Base-by-base conservation (phyloP, 2,797 vertebrate genomes). In the Oryzias dopingdopingensis region DNA sequence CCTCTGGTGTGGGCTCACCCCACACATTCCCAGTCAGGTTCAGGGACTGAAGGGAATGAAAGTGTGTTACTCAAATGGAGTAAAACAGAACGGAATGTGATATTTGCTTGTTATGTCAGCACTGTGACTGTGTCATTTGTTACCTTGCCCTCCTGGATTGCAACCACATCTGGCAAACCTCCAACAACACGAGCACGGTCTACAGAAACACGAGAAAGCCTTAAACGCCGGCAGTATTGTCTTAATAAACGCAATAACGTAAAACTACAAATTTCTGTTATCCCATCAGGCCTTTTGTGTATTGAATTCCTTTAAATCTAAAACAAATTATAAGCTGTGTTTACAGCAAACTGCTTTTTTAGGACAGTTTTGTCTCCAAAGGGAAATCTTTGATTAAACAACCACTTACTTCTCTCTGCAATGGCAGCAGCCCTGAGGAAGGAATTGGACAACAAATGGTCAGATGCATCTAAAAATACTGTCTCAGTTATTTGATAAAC, bases 81-180 rank as follows among this genome's bases (percentile, higher is more conserved):
- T 37, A 12, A 37, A 37, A 37, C 10, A 2, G 47, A 23, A 10
- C 3, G 22, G 42, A 55, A 26, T 42, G 5, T 24, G 44, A 32
- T 23, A 49, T 37, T 2, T 10, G 12, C 10, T 37, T 4, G 32
- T 10, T 46, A 14, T 47, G 46, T 40, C 5, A 47, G 42, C 2
- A 56, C 40, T 47, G 42, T 45, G 2, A 44, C 42, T 18, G 18
- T 52, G 13, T 32, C 0, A 43, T 54, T 22, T 65, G 70, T 64
- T 93, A 98, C 97, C 95, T 99, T 99, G 91, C 97, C 95, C 86
- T 99, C 94, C 74, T 99, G 96, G 88, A 99, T 99, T 59, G 97
- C 95, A 87, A 99, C 97, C 81, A 98, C 96, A 49, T 99, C 97
- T 5, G 97, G 97, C 87, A 99, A 89, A 20, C 97, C 96, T 63